Evolutionary conservation across 2,113 vertebrate genomes (phyloP), one percentile per base, ranked within the genome.

Genomic region (Otis tarda): DNA sequence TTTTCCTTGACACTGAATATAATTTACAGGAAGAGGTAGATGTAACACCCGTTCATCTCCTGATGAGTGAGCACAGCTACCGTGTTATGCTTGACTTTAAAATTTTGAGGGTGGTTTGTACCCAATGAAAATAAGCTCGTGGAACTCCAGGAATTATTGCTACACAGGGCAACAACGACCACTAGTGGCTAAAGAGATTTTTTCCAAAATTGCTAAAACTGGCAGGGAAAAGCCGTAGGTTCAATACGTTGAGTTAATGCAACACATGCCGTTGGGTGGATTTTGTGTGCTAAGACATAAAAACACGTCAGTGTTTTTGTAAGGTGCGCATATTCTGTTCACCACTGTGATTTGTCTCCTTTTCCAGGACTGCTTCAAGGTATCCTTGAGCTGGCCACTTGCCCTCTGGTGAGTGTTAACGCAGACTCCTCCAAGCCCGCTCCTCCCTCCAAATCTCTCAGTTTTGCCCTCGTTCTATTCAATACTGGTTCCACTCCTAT

Each of bases 161-260:
- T 95, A 61, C 55, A 10, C 92, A 91, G 98, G 86, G 41, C 98
- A 97, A 96, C 97, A 97, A 90, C 97, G 98, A 95, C 98, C 96
- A 91, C 98, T 97, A 97, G 98, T 97, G 98, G 98, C 14, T 63
- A 14, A 68, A 83, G 45, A 56, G 9, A 10, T 55, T 37, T 57
- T 82, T 57, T 19, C 59, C 57, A 14, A 60, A 57, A 68, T 12
- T 4, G 31, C 37, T 56, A 9, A 3, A 20, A 12, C 22, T 14
- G 11, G 2, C 5, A 39, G 49, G 64, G 35, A 56, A 37, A n/a
- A 71, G 6, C 6, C 24, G 2, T 7, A 27, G 37, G 5, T 37
- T 39, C 14, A 17, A 10, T 18, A 19, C 1, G 0, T 31, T 14
- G 14, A 75, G 30, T 63, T 50, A 64, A 41, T 7, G n/a, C 30